A percentile compares a stretch with the other conserved stretches of the same genome.
Evolutionary conservation across 1,140 invertebrate genomes (phyloP).

Genomic region (Megathymus violae): DNA sequence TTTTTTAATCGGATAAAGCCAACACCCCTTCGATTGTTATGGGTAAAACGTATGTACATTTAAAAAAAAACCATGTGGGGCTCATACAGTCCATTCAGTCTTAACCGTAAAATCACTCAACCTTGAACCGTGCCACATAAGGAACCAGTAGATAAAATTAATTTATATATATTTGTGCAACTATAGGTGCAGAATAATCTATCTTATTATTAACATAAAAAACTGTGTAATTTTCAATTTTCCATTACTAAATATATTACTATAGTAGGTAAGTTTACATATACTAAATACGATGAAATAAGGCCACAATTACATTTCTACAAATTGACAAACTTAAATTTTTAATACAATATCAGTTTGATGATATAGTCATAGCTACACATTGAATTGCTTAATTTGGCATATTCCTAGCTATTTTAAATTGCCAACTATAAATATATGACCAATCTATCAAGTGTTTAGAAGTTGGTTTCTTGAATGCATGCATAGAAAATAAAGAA

Average conservation of each 20-base stretch:
- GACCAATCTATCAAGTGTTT: too few species aligned
- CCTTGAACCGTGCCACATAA: slow-evolving; percentile 17
- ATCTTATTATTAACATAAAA: slow-evolving; percentile 15
- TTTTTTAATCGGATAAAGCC: background rate
- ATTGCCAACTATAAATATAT: too few species aligned
- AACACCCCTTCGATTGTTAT: background rate
- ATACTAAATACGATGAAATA: background rate
- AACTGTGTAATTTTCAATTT: slow-evolving; percentile 14
- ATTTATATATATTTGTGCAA: too few species aligned
- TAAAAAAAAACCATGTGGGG: slow-evolving; percentile 44
- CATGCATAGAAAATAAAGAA: too few species aligned
- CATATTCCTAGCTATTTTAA: slow-evolving; percentile 12
- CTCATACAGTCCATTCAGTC: slow-evolving; percentile 60
- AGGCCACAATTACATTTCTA: slow-evolving; percentile 16
- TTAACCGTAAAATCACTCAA: slow-evolving; percentile 45
- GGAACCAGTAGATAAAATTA: slow-evolving; percentile 39
- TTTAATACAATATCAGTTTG: too few species aligned
- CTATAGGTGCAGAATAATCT: slow-evolving; percentile 9
- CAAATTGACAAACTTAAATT: too few species aligned
- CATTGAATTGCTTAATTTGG: slow-evolving; percentile 6
- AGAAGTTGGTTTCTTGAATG: too few species aligned
- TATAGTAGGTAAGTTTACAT: slow-evolving; percentile 4
- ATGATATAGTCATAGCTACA: too few species aligned
- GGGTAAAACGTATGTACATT: background rate
- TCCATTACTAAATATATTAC: slow-evolving; percentile 1